Evolutionary conservation across 2,888 invertebrate species (phyloP), one percentile per base, ranked within the genome.

Genomic region (Agonum fuliginosum): DNA sequence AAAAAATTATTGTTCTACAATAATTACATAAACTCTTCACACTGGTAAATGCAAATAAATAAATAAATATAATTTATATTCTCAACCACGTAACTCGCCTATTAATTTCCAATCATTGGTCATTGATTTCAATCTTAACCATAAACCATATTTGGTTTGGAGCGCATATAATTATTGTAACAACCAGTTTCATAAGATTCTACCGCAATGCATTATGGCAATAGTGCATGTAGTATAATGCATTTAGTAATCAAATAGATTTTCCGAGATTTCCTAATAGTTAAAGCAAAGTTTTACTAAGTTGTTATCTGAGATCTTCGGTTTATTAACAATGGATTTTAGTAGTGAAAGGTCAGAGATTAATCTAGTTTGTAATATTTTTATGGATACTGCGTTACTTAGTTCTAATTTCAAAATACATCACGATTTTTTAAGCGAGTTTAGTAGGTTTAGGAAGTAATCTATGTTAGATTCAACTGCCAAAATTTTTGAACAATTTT

Each of bases 261-360:
- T 58, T 30, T 58, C 58, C 14, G 5, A 58, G 58, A 30, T 58
- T 58, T 30, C 58, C 24, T 58, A 58, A 43, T 43, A 58, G 58
- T 2, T 51, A 10, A 51, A 51, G 1, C 4, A 22, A 30, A 58
- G 12, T 58, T 58, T 58, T 51, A 43, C 22, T 58, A 24, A 6
- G 8, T 20, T 24, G 27, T 58, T 58, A 58, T 58, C 58, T 58
- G 1, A 0, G 14, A 58, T 58, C 58, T 43, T 43, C 17, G 2
- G n/a, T 43, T 12, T 14, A 4, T 43, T n/a, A 43, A 43, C 43
- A 43, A 43, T 43, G 14, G 43, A n/a, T 14, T 43, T 43, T 17
- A 30, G 3, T 2, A 43, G 43, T 14, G 43, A 43, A 43, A 43
- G 43, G 14, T 43, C 14, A 34, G 1, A 34, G 34, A 34, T 34